A percentile compares a stretch with the other conserved stretches of the same genome.
phyloP scores from a whole-genome alignment of 2,888 invertebrate species.

The Pantelozetes paolii region DNA sequence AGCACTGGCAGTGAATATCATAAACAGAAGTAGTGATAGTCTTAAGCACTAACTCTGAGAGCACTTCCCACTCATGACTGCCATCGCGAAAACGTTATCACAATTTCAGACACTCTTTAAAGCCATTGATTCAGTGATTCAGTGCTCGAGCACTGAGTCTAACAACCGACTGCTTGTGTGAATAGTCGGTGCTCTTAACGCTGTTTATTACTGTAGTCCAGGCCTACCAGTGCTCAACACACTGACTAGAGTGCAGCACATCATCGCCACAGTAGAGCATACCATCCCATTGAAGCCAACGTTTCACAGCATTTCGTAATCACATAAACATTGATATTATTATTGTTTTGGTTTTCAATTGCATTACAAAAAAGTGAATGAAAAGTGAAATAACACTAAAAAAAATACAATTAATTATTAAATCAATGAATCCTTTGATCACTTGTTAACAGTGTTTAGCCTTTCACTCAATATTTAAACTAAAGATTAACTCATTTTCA shows the following conservation, averaged over 20 bases:
- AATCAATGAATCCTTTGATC: too few species aligned
- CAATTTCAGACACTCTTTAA: background rate
- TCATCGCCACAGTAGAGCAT: conserved; percentile 2
- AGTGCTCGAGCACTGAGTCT: background rate
- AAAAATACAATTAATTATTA: too few species aligned
- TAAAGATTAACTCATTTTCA: too few species aligned
- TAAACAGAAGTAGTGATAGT: conserved; percentile 17
- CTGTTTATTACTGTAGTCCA: background rate
- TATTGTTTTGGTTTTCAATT: conserved; percentile 19
- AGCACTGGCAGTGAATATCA: background rate
- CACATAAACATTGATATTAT: background rate
- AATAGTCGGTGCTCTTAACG: too few species aligned
- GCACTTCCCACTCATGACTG: conserved; percentile 28
- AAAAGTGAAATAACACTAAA: too few species aligned
- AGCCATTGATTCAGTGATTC: background rate
- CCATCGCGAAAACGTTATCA: conserved; percentile 24
- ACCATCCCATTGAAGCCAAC: background rate
- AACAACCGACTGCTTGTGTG: too few species aligned
- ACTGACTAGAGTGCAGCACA: conserved; percentile 9
- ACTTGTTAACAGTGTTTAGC: too few species aligned
- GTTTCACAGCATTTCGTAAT: conserved; percentile 1
- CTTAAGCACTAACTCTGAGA: conserved; percentile 17
- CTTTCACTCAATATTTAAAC: too few species aligned
- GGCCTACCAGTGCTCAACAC: conserved; percentile 1
- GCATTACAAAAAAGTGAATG: too few species aligned